These are phyloP conservation scores for Fistularia commersonii DNA, from an alignment of 2,797 vertebrate species.

Conservation along the genomic window DNA sequence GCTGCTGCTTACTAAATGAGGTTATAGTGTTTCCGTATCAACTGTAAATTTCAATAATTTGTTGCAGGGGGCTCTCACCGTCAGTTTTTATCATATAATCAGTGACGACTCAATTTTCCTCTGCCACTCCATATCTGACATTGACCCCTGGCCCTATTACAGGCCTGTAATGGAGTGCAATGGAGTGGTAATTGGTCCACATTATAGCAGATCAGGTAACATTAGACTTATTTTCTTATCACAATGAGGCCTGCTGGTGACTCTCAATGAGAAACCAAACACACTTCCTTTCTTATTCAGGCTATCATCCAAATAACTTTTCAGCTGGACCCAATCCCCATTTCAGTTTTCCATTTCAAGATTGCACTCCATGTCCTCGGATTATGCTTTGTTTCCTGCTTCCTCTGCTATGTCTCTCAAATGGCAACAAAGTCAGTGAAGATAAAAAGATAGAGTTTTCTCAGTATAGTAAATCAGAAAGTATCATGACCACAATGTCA, in stretches of 20 bases:
- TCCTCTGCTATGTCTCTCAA: slow-evolving; percentile 56
- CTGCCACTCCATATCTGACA: slow-evolving; percentile 72
- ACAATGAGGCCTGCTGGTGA: slow-evolving; percentile 79
- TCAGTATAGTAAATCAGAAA: slow-evolving; percentile 73
- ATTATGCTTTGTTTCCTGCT: slow-evolving; percentile 61
- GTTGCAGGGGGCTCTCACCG: slow-evolving; percentile 76
- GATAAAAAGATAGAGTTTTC: slow-evolving; percentile 68
- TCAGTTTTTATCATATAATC: slow-evolving; percentile 86
- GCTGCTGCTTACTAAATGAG: slow-evolving; percentile 79
- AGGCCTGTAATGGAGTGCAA: slow-evolving; percentile 84
- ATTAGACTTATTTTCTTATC: slow-evolving; percentile 85
- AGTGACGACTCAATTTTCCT: slow-evolving; percentile 81
- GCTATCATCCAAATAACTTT: slow-evolving; percentile 83
- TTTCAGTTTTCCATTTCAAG: slow-evolving; percentile 82
- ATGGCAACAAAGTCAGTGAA: slow-evolving; percentile 50
- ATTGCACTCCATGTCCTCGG: slow-evolving; percentile 65
- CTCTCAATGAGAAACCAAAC: slow-evolving; percentile 83
- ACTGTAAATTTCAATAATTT: slow-evolving; percentile 86
- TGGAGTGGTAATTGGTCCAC: slow-evolving; percentile 84
- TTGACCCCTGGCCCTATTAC: slow-evolving; percentile 80
- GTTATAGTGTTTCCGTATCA: slow-evolving; percentile 80
- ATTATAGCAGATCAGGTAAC: slow-evolving; percentile 86
- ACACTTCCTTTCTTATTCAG: slow-evolving; percentile 80
- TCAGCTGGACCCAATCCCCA: slow-evolving; percentile 70
- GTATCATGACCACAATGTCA: slow-evolving; percentile 62